These are phyloP conservation scores for Actinia equina DNA, from an alignment of 64 coral and sea anemone species.

Conservation along the genomic window DNA sequence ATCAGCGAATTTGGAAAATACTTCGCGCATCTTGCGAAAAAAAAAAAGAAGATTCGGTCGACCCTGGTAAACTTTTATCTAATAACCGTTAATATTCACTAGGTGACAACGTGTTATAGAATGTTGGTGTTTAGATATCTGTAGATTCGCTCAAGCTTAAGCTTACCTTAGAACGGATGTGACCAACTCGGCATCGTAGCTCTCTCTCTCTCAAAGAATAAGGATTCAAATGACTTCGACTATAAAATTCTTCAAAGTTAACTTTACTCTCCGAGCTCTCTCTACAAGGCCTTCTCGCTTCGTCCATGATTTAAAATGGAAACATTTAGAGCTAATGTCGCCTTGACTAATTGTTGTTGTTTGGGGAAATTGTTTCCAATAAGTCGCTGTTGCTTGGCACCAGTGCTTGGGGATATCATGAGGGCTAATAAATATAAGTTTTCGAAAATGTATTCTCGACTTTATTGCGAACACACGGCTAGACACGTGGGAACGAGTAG, in stretches of 20 bases:
- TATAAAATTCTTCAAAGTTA: background rate
- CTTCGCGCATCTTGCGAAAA: no score
- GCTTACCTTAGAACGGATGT: background rate
- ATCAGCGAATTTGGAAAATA: no score
- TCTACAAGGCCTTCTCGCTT: background rate
- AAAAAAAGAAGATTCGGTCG: no score
- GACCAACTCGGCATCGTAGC: background rate
- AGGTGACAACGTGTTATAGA: background rate
- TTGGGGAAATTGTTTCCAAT: background rate
- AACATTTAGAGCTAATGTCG: background rate
- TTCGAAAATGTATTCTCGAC: background rate
- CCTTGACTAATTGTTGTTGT: background rate
- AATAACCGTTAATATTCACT: no score
- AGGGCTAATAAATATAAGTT: background rate
- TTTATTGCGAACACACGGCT: background rate
- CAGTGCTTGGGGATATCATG: background rate
- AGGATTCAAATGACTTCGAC: background rate
- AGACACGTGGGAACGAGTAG: background rate
- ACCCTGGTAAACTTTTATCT: no score
- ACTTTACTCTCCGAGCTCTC: background rate
- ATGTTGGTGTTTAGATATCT: background rate
- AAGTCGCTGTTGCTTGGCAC: background rate
- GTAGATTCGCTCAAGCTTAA: background rate
- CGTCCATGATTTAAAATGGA: background rate
- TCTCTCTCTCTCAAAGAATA: background rate